These are phyloP conservation scores for Crocallis elinguaria DNA, from an alignment of 2,888 invertebrate genomes.

Conservation along the genomic window DNA sequence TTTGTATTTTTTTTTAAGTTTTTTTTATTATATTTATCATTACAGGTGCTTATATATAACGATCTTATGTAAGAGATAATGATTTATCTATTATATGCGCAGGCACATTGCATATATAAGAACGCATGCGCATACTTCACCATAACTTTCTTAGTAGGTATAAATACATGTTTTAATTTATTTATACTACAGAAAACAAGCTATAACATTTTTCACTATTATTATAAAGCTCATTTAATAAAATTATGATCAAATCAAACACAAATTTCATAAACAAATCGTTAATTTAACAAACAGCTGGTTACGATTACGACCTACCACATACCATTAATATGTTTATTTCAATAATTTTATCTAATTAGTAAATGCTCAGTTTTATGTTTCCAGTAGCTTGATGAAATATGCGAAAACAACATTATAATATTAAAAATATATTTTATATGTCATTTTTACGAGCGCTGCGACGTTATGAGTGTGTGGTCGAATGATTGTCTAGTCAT, in stretches of 20 bases:
- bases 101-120: no score
- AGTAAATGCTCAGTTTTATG: conserved; percentile 33
- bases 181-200: no score
- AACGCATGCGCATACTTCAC: no score
- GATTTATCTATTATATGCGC: no score
- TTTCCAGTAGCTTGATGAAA: conserved; percentile 44
- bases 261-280: conserved; percentile 29
- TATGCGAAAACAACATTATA: conserved; percentile 46
- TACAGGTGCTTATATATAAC: no score
- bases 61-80: no score
- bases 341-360: conserved; percentile 20
- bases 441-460: conserved; percentile 38
- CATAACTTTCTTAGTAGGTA: no score
- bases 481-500: conserved; percentile 22
- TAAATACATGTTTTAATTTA: no score
- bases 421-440: conserved; percentile 41
- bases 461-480: conserved; percentile 25
- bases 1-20: no score
- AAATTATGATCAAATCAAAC: conserved; percentile 18
- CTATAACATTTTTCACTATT: neutral
- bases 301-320: conserved; percentile 18
- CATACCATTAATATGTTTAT: conserved; percentile 19
- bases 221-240: conserved; percentile 14
- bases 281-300: conserved; percentile 24
- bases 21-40: no score